Base-by-base conservation (phyloP, 2,888 invertebrate species). In the Gymnocheta viridis region DNA sequence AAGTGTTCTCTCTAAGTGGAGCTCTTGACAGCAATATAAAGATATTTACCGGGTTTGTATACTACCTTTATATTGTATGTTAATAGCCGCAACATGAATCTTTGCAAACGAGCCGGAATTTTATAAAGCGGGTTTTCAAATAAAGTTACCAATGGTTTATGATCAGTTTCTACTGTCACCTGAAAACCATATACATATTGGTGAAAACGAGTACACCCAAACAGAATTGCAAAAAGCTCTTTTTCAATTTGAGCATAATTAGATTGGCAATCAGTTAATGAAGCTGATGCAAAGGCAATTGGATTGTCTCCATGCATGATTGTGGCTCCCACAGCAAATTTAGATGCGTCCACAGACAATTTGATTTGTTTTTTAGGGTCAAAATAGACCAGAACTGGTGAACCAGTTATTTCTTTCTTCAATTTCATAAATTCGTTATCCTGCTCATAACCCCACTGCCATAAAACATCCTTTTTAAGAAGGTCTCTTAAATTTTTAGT, bases 181-280 rank as follows among this genome's bases (percentile, higher is more conserved):
- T 27, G 17, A n/a, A 38, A 38, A 22, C 51, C 67, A 5, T 69
- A 51, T 9, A 69, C n/a, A 9, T 51, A 69, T 51, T 69, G 51
- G n/a, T 69, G 67, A 24, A 69, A 54, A 4, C n/a, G 19, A 7
- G 38, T 67, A 24, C 51, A 64, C 6, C 64, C 64, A 19, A 64
- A 64, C 2, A 64, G 10, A 12, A 64, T 47, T 0, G 47, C 64
- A 27, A 54, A 69, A 0, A 38, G 69, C 10, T 67, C 67, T 14
- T 67, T 67, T 27, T 67, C 67, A 4, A 67, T 67, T 22, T 67
- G n/a, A n/a, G n/a, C n/a, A n/a, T n/a, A n/a, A n/a, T n/a, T n/a
- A n/a, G n/a, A n/a, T n/a, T n/a, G n/a, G 51, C 10, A 19, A 2
- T 29, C 35, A 3, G 56, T 56, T 3, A 70, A 29, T 9, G 58